Evolutionary conservation across 2,888 invertebrate species (phyloP), one percentile per base, ranked within the genome.

Genomic region (Epistrophe grossulariae): DNA sequence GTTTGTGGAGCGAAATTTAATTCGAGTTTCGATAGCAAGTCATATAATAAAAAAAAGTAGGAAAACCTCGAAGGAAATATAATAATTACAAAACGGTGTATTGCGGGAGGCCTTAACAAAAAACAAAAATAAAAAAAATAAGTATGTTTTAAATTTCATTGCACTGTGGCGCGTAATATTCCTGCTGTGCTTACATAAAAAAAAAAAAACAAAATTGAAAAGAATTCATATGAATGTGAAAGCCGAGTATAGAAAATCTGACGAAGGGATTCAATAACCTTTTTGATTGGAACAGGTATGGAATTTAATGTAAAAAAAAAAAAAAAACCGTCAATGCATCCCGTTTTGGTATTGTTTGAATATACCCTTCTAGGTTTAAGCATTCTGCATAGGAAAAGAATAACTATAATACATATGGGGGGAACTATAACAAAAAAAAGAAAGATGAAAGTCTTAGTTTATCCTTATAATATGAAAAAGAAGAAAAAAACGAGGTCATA

Each of bases 1-100:
- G 87, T 87, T 79, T 83, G 79, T 87, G 83, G 87, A 87, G 87
- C 87, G 87, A 87, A 83, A 87, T 83, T 83, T 83, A 87, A 87
- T 87, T 87, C 83, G 79, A 76, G 83, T 79, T 83, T 83, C 83
- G 79, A 87, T 87, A 71, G 74, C 82, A 55, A 74, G 68, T n/a
- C n/a, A n/a, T 79, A 64, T 52, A 38, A 81, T 82, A 73, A 78
- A 73, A 77, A 31, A 31, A 28, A 55, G 19, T 8, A 60, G 19
- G 13, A 78, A 52, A 73, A 70, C 70, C 55, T 50, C 59, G 62
- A 71, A 50, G 60, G 60, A 66, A 72, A 78, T 62, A 72, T 70
- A 72, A 60, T 79, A 83, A 83, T 83, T 87, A 71, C 79, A 83
- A 83, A 87, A 87, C 87, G 72, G 87, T 68, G 50, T 87, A 83